These are phyloP conservation scores for Crotophaga sulcirostris DNA, from an alignment of 2,113 vertebrate species.

Conservation along the genomic window DNA sequence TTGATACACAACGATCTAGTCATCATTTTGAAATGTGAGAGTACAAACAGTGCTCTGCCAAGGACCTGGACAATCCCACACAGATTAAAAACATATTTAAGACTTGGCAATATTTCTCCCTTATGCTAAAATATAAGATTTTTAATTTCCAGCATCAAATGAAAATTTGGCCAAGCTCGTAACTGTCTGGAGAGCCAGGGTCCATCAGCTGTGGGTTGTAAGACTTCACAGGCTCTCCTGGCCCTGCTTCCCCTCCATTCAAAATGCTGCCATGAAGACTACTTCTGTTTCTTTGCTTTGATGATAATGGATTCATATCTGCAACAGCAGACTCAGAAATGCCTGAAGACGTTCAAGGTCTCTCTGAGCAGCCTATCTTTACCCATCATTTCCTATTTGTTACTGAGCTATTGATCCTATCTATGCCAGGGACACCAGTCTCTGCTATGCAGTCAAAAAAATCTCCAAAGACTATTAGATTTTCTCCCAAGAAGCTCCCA, in stretches of 20 bases:
- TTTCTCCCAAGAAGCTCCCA: not conserved
- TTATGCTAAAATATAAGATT: not conserved
- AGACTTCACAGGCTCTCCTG: not conserved
- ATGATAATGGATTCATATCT: constrained; percentile 15
- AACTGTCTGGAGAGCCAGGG: not conserved
- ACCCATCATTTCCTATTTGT: not conserved
- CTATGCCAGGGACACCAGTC: not conserved
- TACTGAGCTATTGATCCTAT: not conserved
- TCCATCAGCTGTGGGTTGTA: not conserved
- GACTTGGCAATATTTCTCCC: not conserved
- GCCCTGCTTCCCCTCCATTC: not conserved
- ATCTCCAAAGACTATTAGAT: not conserved
- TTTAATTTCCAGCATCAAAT: not conserved
- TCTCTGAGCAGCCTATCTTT: not conserved
- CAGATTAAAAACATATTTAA: not conserved
- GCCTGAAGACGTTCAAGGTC: constrained; percentile 1
- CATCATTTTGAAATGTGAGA: not conserved
- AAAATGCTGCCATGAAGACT: not conserved
- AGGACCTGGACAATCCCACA: not conserved
- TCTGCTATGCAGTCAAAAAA: not conserved
- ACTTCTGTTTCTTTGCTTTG: not conserved
- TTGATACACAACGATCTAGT: not conserved
- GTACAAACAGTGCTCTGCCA: not conserved
- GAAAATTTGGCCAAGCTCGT: not conserved
- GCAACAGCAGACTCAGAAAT: not conserved